A percentile compares a stretch with the other conserved stretches of the same genome.
These are phyloP conservation scores for Xiphophorus hellerii DNA, from an alignment of 2,113 vertebrate genomes.

Conservation along the genomic window DNA sequence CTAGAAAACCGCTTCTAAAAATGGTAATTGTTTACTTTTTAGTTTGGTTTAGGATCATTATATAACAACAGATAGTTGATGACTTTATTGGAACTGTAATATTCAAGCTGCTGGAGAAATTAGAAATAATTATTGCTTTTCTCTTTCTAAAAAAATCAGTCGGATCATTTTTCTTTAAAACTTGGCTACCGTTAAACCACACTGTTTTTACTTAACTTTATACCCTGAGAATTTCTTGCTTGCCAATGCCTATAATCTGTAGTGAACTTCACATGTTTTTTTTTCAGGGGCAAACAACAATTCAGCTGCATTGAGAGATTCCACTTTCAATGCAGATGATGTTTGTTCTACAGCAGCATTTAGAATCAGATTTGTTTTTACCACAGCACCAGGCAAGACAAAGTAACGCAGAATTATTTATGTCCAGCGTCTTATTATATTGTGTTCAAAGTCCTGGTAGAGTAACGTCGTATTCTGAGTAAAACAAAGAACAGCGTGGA, in stretches of 20 bases:
- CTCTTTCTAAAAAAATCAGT: no score
- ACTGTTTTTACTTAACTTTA: background rate
- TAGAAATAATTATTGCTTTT: no score
- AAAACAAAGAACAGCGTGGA: constrained; percentile 76
- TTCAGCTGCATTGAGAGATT: constrained; percentile 55
- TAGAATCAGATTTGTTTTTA: constrained; percentile 57
- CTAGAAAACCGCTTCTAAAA: background rate
- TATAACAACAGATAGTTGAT: no score
- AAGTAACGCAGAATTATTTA: constrained; percentile 74
- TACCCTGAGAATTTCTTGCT: background rate
- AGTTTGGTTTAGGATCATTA: no score
- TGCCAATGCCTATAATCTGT: constrained; percentile 11
- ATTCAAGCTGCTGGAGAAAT: no score
- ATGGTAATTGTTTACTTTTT: background rate
- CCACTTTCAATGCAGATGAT: constrained; percentile 52
- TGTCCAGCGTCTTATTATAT: constrained; percentile 74
- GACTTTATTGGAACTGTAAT: no score
- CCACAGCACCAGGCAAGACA: constrained; percentile 51
- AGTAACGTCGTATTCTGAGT: constrained; percentile 63
- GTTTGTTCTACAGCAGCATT: constrained; percentile 45
- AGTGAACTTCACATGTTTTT: constrained; percentile 45
- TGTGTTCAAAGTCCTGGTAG: constrained; percentile 67
- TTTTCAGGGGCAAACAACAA: constrained; percentile 39
- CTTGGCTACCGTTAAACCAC: background rate
- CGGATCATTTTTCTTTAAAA: background rate